Evolutionary conservation across 2,888 invertebrate genomes (phyloP), one percentile per base, ranked within the genome.

Genomic region (Byasa hedistus): DNA sequence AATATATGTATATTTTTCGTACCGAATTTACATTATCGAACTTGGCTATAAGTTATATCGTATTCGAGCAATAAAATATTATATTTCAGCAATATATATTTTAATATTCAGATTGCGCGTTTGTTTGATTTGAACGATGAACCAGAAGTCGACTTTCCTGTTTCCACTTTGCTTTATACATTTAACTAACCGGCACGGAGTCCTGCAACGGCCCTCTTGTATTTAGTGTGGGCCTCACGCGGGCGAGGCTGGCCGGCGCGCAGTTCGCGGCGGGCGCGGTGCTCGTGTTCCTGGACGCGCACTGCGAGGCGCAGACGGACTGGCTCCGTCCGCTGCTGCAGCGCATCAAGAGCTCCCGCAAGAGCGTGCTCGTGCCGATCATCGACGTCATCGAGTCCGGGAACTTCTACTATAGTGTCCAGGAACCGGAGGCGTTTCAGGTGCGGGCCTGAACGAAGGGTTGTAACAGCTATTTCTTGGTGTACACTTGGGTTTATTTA

Each of bases 351-450:
- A 95, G 97, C 72, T 94, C 96, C 44, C 96, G 74, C 0, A 94
- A 94, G 36, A 95, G 96, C 15, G 96, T 98, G 12, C 92, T 98
- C 64, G 97, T 98, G 76, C 99, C 99, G 57, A 97, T 98, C 75
- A 99, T 99, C 72, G 99, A 99, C 89, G 96, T 97, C 65, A 98
- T 99, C 75, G 96, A 96, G 82, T 95, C 96, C 70, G 93, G 94
- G 72, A 95, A 93, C 60, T 93, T 98, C 84, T 94, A 94, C 78
- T 97, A 97, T 86, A 94, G 94, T 74, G 93, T 93, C n/a, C 90
- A 83, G 85, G 93, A 92, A 72, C 83, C 91, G 32, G 84, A 81
- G 70, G 84, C 71, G 23, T 92, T 92, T 72, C 92, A 92, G 88
- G 91, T 91, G 76, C 71, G 71, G 68, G 60, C 63, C 52, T 21